Percentiles rank a stretch among this genome's conserved stretches.
These are phyloP conservation scores for Oppia nitens DNA, from an alignment of 1,140 invertebrate species.

Conservation along the genomic window DNA sequence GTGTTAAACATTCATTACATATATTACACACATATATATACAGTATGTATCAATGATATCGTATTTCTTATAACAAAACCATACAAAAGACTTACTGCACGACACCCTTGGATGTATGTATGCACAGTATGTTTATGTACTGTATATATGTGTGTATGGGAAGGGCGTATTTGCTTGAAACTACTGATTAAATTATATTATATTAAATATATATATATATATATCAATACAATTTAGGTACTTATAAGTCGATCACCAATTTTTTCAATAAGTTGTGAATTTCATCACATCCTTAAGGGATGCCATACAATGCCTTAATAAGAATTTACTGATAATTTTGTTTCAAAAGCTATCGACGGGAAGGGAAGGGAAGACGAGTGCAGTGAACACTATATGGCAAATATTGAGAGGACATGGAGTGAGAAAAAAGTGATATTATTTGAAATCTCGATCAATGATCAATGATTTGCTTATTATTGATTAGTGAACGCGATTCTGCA, in stretches of 20 bases:
- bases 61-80: not conserved
- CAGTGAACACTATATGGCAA: too few species aligned
- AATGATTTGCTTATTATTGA: too few species aligned
- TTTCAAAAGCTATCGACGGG: too few species aligned
- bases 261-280: not conserved
- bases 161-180: not conserved
- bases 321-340: not conserved
- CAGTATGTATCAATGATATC: not conserved
- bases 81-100: not conserved
- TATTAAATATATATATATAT: too few species aligned
- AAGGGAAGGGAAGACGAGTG: not conserved
- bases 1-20: not conserved
- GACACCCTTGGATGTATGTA: not conserved
- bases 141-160: too few species aligned
- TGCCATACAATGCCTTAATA: not conserved
- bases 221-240: not conserved
- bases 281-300: not conserved
- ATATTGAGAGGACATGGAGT: too few species aligned
- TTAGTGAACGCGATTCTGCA: not conserved
- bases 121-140: too few species aligned
- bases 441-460: not conserved
- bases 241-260: not conserved
- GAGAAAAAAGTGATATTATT: not conserved
- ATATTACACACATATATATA: not conserved
- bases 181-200: not conserved